Conservation (phyloP, 1,140 invertebrate species). For the Diorhabda carinulata region DNA sequence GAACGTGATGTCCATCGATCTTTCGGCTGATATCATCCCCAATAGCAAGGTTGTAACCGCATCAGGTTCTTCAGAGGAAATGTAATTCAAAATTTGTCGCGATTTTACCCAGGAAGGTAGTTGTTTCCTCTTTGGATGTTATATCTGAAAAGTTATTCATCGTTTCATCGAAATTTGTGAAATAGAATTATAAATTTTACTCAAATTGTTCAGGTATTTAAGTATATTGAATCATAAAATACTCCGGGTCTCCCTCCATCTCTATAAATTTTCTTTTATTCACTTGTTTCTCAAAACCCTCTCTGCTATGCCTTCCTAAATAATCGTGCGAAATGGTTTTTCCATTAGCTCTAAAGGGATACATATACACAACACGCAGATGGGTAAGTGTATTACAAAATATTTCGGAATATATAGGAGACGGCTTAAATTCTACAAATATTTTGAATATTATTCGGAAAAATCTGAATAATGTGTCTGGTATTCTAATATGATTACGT, state of each 20-base stretch:
- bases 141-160: no score
- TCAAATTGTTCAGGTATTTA: no score
- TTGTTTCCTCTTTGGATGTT: no score
- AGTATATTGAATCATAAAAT: no score
- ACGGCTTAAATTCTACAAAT: background rate
- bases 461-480: slow-evolving; percentile 2
- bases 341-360: background rate
- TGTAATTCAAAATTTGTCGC: no score
- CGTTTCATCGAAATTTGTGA: no score
- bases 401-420: background rate
- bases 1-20: no score
- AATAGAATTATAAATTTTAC: no score
- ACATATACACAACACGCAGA: background rate
- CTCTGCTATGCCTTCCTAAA: background rate
- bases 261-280: background rate
- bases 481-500: background rate
- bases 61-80: background rate
- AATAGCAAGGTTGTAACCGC: background rate
- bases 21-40: no score
- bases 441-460: slow-evolving; percentile 3
- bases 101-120: no score
- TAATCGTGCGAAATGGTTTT: background rate
- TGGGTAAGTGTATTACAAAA: slow-evolving; percentile 2
- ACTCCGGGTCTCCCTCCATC: background rate
- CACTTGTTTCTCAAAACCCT: background rate